Evolutionary conservation across 2,888 invertebrate species (phyloP), one percentile per base, ranked within the genome.

Genomic region (Pseudoips prasinana): DNA sequence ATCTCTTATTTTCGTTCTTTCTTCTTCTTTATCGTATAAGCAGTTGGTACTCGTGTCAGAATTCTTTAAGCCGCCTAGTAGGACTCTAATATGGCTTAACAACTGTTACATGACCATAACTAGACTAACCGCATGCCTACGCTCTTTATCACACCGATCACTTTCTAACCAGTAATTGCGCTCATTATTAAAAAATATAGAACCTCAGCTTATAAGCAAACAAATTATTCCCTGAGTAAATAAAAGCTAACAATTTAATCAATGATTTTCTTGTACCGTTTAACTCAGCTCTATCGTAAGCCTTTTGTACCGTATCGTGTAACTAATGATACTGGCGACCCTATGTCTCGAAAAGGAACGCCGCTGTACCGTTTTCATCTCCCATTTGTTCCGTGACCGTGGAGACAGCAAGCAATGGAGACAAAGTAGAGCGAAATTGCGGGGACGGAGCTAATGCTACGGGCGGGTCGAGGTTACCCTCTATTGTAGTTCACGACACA

Each of bases 361-460:
- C 47, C 52, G 58, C 50, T 55, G 60, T 62, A 62, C 62, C 59
- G 58, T 69, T 74, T 73, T 67, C 73, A 61, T 70, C 63, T 64
- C 69, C 69, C 74, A 79, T 80, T 81, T 75, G 73, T 76, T 63
- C 64, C 51, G 57, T 57, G 59, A 64, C 61, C 58, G 60, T 40
- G 46, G 61, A 66, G 74, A 69, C 73, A 65, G 66, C 58, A 56
- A 62, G 73, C 63, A 68, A 74, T 73, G 73, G 72, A 79, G 80
- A 83, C 81, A 77, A 83, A 84, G 76, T 79, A 64, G 64, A 53
- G 53, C 52, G 59, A 77, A 78, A 83, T 77, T 76, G 77, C 66
- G 66, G 64, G 64, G 59, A 64, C 65, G 67, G 60, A 54, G 58
- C 69, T 69, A 68, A 71, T 71, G 67, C 63, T 59, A 64, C 64